Evolutionary conservation across 2,888 invertebrate genomes (phyloP), one percentile per base, ranked within the genome.

Genomic region (Aphodius granarius): DNA sequence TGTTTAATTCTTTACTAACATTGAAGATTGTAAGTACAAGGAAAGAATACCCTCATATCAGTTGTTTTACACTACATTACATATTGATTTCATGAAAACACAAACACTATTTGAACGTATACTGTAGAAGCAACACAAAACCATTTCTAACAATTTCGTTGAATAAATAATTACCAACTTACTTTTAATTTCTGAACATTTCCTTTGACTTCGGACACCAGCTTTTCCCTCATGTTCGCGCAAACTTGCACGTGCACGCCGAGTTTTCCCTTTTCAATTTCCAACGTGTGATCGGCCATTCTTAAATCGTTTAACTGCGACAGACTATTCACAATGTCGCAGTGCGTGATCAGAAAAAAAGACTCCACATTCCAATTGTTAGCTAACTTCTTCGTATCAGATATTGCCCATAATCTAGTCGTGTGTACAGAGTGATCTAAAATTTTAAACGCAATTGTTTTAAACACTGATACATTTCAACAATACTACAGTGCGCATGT

Each of bases 171-270:
- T 19, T 4, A 23, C 43, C 1, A 65, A 77, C 78, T 81, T 81
- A 94, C 95, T 90, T 94, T 93, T 62, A 95, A 87, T 85, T 94
- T 92, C 82, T 91, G 89, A 77, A 94, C 91, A 83, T 95, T 95
- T 0, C 89, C 91, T 84, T 91, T 92, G 0, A 95, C 92, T 89
- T 95, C 95, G 0, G 94, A 94, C 13, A 94, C 92, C 63, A 95
- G 88, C 85, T 95, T 95, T 70, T 93, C 93, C 81, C 95, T 90
- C 92, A 95, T 92, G 81, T 94, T 92, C 0, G 93, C 92, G 83
- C 95, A 95, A 0, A 95, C 95, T 83, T 93, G 91, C 81, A 95
- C 94, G 79, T 95, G 92, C 13, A 94, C 94, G 75, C 93, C 94
- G 72, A 92, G 85, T 16, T 83, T 83, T 4, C 85, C 85, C 72